Evolutionary conservation across 2,113 vertebrate species (phyloP), one percentile per base, ranked within the genome.

Genomic region (Notarius lentiginosus): DNA sequence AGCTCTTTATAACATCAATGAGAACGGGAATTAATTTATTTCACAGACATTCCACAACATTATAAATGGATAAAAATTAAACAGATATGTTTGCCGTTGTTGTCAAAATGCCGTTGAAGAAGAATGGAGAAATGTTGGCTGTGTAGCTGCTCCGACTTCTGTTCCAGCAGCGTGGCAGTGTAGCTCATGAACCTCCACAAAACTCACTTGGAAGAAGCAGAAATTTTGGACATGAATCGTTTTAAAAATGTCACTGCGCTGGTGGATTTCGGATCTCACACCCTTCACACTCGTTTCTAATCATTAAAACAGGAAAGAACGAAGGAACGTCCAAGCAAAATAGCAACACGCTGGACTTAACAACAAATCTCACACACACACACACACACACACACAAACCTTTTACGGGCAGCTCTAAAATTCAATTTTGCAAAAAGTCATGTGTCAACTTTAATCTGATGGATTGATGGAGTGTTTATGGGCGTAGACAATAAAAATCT

Each of bases 381-480:
- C 56, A 58, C 56, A 58, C 56, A 58, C 56, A 58, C 56, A 66
- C n/a, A 66, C 65, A 4, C 2, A 27, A 20, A 47, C 7, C 7
- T 4, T 75, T 47, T 75, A 22, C 24, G 53, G 75, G 75, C 51
- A 27, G 75, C 24, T 55, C 9, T 55, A 17, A n/a, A 55, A 55
- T 53, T 17, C 24, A 14, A 49, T 27, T 55, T n/a, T 22, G 49
- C 24, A 55, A 53, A 77, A 27, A 55, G 22, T 53, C 22, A n/a
- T 24, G 20, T 72, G 47, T 49, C 41, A 7, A 2, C 75, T 77
- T 77, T n/a, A 77, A 55, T 55, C 7, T 53, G 51, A 55, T 2
- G 49, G 27, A 27, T 15, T 79, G 75, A 79, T 56, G 75, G 51
- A 55, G 51, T 56, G 75, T 79, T 79, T 79, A 79, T 27, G 14